These are phyloP conservation scores for Lophochroa leadbeateri DNA, from an alignment of 2,113 vertebrate species.

Conservation along the genomic window DNA sequence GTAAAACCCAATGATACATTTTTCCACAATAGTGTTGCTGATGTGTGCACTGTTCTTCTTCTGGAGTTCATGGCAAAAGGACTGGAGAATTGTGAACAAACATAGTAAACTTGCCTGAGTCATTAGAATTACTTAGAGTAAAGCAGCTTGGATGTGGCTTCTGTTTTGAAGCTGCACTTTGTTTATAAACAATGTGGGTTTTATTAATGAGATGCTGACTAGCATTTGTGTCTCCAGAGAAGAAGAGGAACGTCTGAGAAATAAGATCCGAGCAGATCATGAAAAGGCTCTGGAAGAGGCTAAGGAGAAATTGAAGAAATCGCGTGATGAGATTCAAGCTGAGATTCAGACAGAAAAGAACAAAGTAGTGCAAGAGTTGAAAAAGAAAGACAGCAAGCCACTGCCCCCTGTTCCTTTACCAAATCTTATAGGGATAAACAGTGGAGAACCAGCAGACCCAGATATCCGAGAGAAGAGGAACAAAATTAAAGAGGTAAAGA, in stretches of 20 bases:
- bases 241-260: slow-evolving; percentile 94
- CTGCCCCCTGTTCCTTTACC: slow-evolving; percentile 91
- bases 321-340: slow-evolving; percentile 89
- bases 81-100: neutral
- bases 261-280: slow-evolving; percentile 97
- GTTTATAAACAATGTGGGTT: neutral
- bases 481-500: slow-evolving; percentile 95
- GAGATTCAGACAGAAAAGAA: slow-evolving; percentile 98
- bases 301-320: slow-evolving; percentile 96
- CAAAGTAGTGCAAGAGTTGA: slow-evolving; percentile 89
- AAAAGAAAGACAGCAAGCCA: slow-evolving; percentile 84
- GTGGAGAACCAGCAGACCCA: slow-evolving; percentile 87
- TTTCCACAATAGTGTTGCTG: neutral
- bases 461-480: slow-evolving; percentile 91
- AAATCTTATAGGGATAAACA: slow-evolving; percentile 88
- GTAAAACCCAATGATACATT: neutral
- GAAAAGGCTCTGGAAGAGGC: slow-evolving; percentile 97
- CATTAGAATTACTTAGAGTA: neutral
- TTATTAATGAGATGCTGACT: slow-evolving; percentile 19
- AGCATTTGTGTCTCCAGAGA: slow-evolving; percentile 79
- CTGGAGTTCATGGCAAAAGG: neutral
- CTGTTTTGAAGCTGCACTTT: neutral
- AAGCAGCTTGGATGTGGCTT: neutral
- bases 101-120: neutral
- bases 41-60: neutral